phyloP scores from a whole-genome alignment of 2,113 vertebrate genomes.

The Cololabis saira region DNA sequence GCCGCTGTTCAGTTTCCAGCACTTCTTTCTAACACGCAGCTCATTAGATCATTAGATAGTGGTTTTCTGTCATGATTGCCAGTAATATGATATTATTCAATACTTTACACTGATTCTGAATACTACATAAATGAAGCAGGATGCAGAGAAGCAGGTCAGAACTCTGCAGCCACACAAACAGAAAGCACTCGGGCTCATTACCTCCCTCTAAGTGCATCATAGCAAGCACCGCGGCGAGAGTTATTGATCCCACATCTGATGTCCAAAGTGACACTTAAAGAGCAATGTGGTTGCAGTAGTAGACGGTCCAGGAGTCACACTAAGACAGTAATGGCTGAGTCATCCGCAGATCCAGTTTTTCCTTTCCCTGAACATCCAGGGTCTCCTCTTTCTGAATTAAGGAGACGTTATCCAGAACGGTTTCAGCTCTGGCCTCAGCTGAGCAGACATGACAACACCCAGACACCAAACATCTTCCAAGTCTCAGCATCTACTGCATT shows the following conservation, averaged over 20 bases:
- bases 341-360: neutral
- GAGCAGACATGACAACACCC: too few relatives aligned
- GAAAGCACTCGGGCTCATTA: conserved; percentile 29
- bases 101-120: too few relatives aligned
- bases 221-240: neutral
- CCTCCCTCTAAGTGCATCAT: conserved; percentile 7
- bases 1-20: too few relatives aligned
- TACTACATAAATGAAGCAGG: neutral
- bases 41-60: too few relatives aligned
- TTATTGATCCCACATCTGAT: conserved; percentile 29
- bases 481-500: too few relatives aligned
- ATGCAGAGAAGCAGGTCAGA: conserved; percentile 1
- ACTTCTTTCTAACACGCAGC: too few relatives aligned
- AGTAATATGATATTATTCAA: too few relatives aligned
- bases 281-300: neutral
- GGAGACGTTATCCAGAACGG: neutral
- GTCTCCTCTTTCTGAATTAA: neutral
- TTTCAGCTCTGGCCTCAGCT: neutral
- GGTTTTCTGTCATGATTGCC: too few relatives aligned
- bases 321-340: neutral
- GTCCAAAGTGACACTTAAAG: conserved; percentile 20
- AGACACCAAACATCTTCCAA: too few relatives aligned
- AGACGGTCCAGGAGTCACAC: neutral
- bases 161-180: neutral
- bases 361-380: too few relatives aligned